Evolutionary conservation across 1,140 invertebrate genomes (phyloP).

Genomic region (Philopotamus ludificatus): DNA sequence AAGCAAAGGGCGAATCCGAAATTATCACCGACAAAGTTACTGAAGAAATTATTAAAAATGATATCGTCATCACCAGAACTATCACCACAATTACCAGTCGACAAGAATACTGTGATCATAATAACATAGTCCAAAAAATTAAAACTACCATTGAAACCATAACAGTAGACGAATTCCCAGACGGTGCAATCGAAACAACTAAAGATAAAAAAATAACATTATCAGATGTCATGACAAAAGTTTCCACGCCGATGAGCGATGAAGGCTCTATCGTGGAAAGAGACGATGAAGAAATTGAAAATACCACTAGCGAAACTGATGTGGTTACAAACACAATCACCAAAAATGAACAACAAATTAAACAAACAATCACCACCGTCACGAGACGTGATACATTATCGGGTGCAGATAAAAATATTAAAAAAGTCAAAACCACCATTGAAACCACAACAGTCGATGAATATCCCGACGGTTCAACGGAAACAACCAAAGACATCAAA

Average conservation of each 20-base stretch:
- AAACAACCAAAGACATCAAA: slow-evolving; percentile 57
- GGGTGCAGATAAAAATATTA: slow-evolving; percentile 49
- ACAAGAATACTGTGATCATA: slow-evolving; percentile 45
- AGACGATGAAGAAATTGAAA: slow-evolving; percentile 51
- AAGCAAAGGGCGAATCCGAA: slow-evolving; percentile 44
- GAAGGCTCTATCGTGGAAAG: slow-evolving; percentile 42
- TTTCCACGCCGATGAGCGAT: slow-evolving; percentile 30
- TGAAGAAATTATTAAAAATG: slow-evolving; percentile 44
- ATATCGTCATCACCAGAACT: slow-evolving; percentile 45
- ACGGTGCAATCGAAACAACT: slow-evolving; percentile 50
- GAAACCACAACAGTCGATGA: slow-evolving; percentile 55
- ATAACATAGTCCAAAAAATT: slow-evolving; percentile 44
- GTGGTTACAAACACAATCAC: slow-evolving; percentile 49
- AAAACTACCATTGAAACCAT: slow-evolving; percentile 49
- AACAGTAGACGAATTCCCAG: slow-evolving; percentile 50
- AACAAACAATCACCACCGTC: slow-evolving; percentile 52
- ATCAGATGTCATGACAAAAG: slow-evolving; percentile 47
- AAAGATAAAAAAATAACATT: slow-evolving; percentile 48
- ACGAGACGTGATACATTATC: slow-evolving; percentile 53
- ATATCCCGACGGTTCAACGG: slow-evolving; percentile 53
- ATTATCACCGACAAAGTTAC: slow-evolving; percentile 44
- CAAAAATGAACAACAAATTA: slow-evolving; percentile 47
- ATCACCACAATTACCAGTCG: slow-evolving; percentile 46
- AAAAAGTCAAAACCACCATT: slow-evolving; percentile 51
- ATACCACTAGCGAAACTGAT: slow-evolving; percentile 49